Conservation (phyloP, 2,888 invertebrate species). For the Rutpela maculata region DNA sequence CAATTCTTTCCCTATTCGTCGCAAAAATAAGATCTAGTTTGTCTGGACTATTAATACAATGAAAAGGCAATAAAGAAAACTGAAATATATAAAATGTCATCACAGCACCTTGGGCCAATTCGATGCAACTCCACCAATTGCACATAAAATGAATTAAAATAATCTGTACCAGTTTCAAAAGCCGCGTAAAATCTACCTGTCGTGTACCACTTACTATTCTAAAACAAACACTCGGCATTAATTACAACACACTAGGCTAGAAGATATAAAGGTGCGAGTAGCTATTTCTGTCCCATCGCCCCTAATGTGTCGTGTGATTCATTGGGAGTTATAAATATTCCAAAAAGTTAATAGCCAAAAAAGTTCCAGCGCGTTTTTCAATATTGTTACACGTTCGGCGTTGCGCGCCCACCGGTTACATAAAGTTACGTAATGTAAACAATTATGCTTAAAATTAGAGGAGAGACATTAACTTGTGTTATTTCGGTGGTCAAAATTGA, state of each 20-base stretch:
- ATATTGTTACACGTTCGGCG: slow-evolving; percentile 12
- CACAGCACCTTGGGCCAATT: neutral
- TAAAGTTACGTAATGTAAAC: slow-evolving; percentile 26
- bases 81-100: too few relatives aligned
- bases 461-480: slow-evolving; percentile 12
- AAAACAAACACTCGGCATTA: slow-evolving; percentile 8
- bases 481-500: neutral
- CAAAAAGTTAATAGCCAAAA: slow-evolving; percentile 18
- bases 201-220: slow-evolving; percentile 12
- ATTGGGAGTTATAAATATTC: slow-evolving; percentile 19
- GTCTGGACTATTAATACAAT: too few relatives aligned
- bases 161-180: neutral
- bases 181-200: neutral
- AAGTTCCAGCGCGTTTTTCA: slow-evolving; percentile 12
- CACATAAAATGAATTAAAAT: neutral
- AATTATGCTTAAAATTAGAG: slow-evolving; percentile 22
- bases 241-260: slow-evolving; percentile 9
- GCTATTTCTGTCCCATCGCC: slow-evolving; percentile 24
- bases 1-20: too few relatives aligned
- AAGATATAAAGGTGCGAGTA: slow-evolving; percentile 16
- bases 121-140: neutral
- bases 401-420: slow-evolving; percentile 19
- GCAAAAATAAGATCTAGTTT: too few relatives aligned
- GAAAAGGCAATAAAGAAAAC: too few relatives aligned
- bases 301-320: slow-evolving; percentile 20